Evolutionary conservation across 1,140 invertebrate species (phyloP), one percentile per base, ranked within the genome.

Genomic region (Brachionus sp.): DNA sequence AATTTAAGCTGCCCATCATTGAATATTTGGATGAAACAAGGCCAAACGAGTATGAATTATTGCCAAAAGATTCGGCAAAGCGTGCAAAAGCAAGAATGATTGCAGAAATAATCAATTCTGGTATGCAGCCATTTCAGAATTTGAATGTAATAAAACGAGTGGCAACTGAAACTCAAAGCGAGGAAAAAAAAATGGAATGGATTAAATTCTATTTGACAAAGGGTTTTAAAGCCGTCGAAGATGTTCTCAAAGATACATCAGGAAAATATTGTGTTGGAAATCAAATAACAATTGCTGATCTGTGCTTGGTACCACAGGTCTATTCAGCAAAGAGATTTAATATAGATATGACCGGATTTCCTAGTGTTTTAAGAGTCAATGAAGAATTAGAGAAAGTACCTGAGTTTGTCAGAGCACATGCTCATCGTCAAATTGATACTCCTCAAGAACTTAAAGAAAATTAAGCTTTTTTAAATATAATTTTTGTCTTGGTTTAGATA

Each of bases 111-210:
- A 96, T 98, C 86, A 93, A 92, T 57, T 94, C 94, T 66, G 95
- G 95, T 53, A 97, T 97, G 86, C 96, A 98, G 89, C 97, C 97
- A 0, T 89, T 98, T 37, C 96, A 98, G 88, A 98, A 98, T 90
- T 89, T 96, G 42, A 91, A 92, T 84, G 94, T 97, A 7, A 80
- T 88, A 2, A 85, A 86, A 42, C 84, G 85, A 82, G 37, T 88
- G 29, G 86, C 85, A 4, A 19, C 23, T 50, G 86, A 86, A 50
- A 84, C 77, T 16, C 87, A 86, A 29, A 86, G 84, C 13, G 82
- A 50, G 25, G 84, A 85, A 29, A 86, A 86, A 57, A 87, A 87
- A 35, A 82, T 85, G 13, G 87, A 89, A 84, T 98, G 96, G 95
- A 94, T 93, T 1, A 93, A 94, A 85, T 93, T 95, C 87, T 97